Evolutionary conservation across 2,888 invertebrate species (phyloP).

Genomic region (Glaucopsyche alexis): DNA sequence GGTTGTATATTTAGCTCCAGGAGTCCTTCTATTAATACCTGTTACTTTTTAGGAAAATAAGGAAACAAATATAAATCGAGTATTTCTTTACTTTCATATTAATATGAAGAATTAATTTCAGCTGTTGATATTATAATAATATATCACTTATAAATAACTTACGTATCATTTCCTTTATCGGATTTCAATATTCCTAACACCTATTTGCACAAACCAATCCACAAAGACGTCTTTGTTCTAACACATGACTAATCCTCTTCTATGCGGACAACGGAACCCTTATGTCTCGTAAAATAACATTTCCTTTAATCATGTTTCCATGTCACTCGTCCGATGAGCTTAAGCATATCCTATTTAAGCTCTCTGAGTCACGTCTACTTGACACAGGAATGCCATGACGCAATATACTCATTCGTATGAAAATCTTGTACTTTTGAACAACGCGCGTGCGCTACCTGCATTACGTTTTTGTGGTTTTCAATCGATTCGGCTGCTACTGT

Average conservation of each 20-base stretch:
- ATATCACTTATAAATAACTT: neutral
- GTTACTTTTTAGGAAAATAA: too few relatives aligned
- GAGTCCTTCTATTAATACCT: too few relatives aligned
- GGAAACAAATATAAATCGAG: too few relatives aligned
- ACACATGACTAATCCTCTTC: conserved; percentile 3
- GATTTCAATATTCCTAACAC: conserved; percentile 7
- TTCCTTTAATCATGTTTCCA: conserved; percentile 41
- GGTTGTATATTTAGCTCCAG: too few relatives aligned
- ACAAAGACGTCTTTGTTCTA: conserved; percentile 9
- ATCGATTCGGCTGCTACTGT: neutral
- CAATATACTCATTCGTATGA: conserved; percentile 35
- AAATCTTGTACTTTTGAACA: neutral
- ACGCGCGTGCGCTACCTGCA: conserved; percentile 5
- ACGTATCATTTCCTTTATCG: neutral
- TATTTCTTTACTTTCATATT: too few relatives aligned
- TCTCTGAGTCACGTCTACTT: conserved; percentile 51
- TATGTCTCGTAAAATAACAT: conserved; percentile 18
- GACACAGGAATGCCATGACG: conserved; percentile 32
- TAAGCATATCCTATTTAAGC: conserved; percentile 64
- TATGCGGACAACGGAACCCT: conserved; percentile 15
- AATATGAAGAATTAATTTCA: too few relatives aligned
- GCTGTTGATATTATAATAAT: neutral
- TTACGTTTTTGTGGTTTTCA: conserved; percentile 19
- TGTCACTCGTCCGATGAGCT: conserved; percentile 58
- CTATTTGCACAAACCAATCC: neutral